Evolutionary conservation across 1,140 invertebrate genomes (phyloP).

Genomic region (Drosophila bipectinata): DNA sequence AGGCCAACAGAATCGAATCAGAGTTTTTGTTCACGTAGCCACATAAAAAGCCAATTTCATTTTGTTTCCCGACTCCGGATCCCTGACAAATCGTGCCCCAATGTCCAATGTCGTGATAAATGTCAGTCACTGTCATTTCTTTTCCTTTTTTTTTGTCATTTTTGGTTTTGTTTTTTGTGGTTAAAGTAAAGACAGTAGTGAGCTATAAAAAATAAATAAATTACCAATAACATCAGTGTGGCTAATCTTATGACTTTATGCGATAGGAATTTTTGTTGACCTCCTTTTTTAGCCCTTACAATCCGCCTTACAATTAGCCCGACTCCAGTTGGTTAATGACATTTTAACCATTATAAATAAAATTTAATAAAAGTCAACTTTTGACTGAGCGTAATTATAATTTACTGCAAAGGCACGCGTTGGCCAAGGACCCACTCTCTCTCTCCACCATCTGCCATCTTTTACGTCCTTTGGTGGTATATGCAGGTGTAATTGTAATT

Average conservation of each 20-base stretch:
- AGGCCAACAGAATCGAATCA: constrained; percentile 28
- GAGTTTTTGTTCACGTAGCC: constrained; percentile 41
- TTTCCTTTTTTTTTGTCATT: constrained; percentile 27
- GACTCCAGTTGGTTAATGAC: constrained; percentile 56
- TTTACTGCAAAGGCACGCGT: constrained; percentile 72
- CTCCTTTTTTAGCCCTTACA: constrained; percentile 25
- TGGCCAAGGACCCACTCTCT: neutral
- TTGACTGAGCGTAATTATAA: constrained; percentile 75
- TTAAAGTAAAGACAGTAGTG: constrained; percentile 8
- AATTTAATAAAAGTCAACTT: constrained; percentile 81
- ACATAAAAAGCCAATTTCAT: constrained; percentile 72
- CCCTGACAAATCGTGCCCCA: constrained; percentile 71
- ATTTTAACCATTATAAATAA: constrained; percentile 77
- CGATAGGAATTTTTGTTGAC: constrained; percentile 15
- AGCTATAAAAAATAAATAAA: constrained; percentile 61
- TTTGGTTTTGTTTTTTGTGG: constrained; percentile 27
- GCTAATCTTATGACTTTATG: constrained; percentile 39
- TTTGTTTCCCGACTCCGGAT: constrained; percentile 42
- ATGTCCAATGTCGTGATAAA: constrained; percentile 67
- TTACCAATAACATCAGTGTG: constrained; percentile 27
- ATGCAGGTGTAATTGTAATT: constrained; percentile 79
- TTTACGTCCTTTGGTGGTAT: constrained; percentile 31
- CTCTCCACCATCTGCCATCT: neutral
- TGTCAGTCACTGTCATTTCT: constrained; percentile 60
- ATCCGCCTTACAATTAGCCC: constrained; percentile 52